Percentiles rank a stretch among this genome's conserved stretches.
These are phyloP conservation scores for Iselma pallidipennis DNA, from an alignment of 2,888 invertebrate genomes.

Conservation along the genomic window DNA sequence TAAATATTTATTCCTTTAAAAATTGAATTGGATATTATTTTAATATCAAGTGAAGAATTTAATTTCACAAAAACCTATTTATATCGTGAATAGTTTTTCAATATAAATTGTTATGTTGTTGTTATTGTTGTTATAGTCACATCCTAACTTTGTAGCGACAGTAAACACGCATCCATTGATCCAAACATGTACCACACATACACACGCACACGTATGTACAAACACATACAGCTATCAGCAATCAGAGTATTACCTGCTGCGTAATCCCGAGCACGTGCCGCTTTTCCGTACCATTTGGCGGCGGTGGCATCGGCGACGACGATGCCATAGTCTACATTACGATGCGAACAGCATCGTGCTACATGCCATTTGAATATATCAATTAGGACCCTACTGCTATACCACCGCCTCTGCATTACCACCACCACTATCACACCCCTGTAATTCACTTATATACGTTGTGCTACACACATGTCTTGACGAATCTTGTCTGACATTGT, in stretches of 20 bases:
- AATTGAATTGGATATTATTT: background rate
- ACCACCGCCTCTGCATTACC: background rate
- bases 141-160: no score
- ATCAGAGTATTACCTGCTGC: conserved; percentile 26
- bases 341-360: conserved; percentile 35
- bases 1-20: no score
- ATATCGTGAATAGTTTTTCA: no score
- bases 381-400: conserved; percentile 30
- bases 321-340: conserved; percentile 26
- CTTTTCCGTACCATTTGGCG: conserved; percentile 30
- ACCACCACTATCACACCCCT: conserved; percentile 3
- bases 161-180: no score
- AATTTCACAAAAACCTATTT: background rate
- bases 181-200: no score
- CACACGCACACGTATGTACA: background rate
- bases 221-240: conserved; percentile 10
- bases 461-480: conserved; percentile 24
- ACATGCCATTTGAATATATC: conserved; percentile 43
- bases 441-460: conserved; percentile 23
- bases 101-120: no score
- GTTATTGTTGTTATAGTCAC: background rate
- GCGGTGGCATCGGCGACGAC: conserved; percentile 6
- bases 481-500: conserved; percentile 4
- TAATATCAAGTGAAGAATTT: background rate
- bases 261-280: conserved; percentile 30